A percentile compares a stretch with the other conserved stretches of the same genome.
phyloP scores from a whole-genome alignment of 2,888 invertebrate genomes.

The Heteropelma amictum region DNA sequence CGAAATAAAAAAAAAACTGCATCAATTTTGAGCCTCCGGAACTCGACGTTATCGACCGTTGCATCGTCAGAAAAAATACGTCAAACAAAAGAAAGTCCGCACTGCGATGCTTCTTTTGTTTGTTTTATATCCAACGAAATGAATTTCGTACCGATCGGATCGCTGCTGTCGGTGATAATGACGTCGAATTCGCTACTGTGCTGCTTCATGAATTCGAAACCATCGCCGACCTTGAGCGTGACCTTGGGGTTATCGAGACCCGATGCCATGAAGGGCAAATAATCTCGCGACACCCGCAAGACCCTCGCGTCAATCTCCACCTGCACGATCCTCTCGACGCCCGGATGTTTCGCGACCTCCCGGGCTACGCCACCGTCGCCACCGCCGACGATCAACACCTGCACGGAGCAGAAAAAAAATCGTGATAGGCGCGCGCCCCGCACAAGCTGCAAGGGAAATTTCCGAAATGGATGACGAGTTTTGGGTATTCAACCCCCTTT shows the following conservation, averaged over 20 bases:
- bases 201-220: conserved; percentile 95
- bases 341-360: conserved; percentile 95
- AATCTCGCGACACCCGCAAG: conserved; percentile 92
- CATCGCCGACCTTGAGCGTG: conserved; percentile 92
- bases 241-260: conserved; percentile 92
- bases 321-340: conserved; percentile 90
- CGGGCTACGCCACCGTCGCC: conserved; percentile 99
- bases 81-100: too few species aligned
- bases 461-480: too few species aligned
- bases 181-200: conserved; percentile 94
- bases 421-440: not conserved
- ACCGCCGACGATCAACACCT: conserved; percentile 96
- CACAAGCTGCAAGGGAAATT: not conserved
- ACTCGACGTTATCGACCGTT: too few species aligned
- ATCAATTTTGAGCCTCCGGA: too few species aligned
- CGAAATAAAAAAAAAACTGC: too few species aligned
- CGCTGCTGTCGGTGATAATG: conserved; percentile 98
- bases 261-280: conserved; percentile 93
- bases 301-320: conserved; percentile 98
- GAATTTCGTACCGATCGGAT: conserved; percentile 93
- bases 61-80: too few species aligned
- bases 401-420: conserved; percentile 31
- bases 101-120: too few species aligned
- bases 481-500: too few species aligned
- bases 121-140: too few species aligned